These are phyloP conservation scores for Pangasianodon gigas DNA, from an alignment of 2,113 vertebrate species.

Conservation along the genomic window DNA sequence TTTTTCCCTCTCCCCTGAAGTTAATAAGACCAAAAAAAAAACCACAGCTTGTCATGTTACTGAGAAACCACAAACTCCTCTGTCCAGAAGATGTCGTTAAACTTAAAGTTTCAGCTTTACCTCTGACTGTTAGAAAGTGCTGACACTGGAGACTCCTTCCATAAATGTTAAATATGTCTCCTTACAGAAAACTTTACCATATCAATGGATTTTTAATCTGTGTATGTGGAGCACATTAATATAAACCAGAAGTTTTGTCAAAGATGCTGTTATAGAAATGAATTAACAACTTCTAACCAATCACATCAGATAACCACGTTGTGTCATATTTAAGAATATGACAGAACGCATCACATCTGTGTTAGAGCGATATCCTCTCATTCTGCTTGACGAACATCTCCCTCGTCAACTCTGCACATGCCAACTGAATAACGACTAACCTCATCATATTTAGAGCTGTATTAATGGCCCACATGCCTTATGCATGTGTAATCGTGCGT, in stretches of 20 bases:
- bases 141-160: background rate
- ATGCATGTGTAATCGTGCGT: slow-evolving; percentile 85
- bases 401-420: slow-evolving; percentile 64
- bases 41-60: background rate
- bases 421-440: slow-evolving; percentile 79
- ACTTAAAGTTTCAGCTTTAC: background rate
- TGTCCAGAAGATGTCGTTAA: background rate
- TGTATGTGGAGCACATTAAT: background rate
- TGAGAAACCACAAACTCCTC: background rate
- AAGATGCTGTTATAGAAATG: background rate
- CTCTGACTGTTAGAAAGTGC: background rate
- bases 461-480: slow-evolving; percentile 81
- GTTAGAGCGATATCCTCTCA: background rate
- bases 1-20: background rate
- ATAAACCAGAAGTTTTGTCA: background rate
- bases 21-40: no score
- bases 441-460: slow-evolving; percentile 79
- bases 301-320: background rate
- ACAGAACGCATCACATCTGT: background rate
- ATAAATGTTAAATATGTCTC: no score
- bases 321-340: no score
- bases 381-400: slow-evolving; percentile 5
- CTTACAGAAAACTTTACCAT: no score
- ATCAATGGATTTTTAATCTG: no score
- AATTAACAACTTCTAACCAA: background rate